A percentile compares a stretch with the other conserved stretches of the same genome.
Conservation (phyloP, 35 echinoderm and acorn worm species). For the Stichopus chloronotus region DNA sequence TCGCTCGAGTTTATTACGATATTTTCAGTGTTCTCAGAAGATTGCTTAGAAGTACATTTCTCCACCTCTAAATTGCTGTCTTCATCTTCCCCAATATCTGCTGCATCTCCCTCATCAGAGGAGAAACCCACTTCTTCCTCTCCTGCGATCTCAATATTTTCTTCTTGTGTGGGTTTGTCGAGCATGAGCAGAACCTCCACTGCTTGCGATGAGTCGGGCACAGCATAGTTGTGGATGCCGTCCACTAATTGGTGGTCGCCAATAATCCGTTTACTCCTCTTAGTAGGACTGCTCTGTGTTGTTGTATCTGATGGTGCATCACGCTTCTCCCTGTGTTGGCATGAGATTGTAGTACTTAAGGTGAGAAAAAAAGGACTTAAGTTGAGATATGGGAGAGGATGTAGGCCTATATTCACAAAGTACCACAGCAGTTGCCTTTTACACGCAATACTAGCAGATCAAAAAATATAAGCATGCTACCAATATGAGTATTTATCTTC, state of each 20-base stretch:
- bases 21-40: neutral
- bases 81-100: neutral
- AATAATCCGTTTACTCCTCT: neutral
- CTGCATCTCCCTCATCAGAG: neutral
- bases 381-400: no score
- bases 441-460: no score
- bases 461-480: no score
- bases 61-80: neutral
- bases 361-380: no score
- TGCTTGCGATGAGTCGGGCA: neutral
- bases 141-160: neutral
- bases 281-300: neutral
- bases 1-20: neutral
- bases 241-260: neutral
- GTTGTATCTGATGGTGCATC: neutral
- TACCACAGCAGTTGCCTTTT: no score
- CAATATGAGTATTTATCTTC: no score
- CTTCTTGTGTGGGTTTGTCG: neutral
- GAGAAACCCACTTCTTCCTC: neutral
- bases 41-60: neutral
- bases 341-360: no score
- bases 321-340: neutral
- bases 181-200: neutral
- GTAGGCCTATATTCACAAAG: no score
- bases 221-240: neutral